Evolutionary conservation across 2,797 vertebrate genomes (phyloP).

Genomic region (Halcyon badia): DNA sequence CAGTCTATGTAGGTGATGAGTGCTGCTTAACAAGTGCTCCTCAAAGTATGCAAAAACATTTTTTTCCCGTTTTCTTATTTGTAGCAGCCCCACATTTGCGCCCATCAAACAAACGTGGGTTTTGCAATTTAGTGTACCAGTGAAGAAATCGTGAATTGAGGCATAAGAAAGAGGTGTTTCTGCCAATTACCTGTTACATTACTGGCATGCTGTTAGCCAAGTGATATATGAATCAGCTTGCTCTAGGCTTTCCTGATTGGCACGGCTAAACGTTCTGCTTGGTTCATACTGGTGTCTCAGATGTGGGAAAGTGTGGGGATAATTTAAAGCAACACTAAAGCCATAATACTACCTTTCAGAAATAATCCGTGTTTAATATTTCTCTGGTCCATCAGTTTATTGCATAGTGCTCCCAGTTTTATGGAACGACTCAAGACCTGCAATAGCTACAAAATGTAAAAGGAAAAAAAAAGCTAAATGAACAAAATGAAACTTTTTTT

Average conservation of each 20-base stretch:
- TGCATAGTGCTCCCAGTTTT: neutral
- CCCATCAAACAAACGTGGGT: neutral
- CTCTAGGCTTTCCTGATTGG: constrained; percentile 44
- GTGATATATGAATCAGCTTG: constrained; percentile 55
- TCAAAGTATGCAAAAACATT: neutral
- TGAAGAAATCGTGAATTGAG: neutral
- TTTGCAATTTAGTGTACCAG: neutral
- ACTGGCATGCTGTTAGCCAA: neutral
- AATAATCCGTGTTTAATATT: neutral
- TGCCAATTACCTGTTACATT: neutral
- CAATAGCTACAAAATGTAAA: neutral
- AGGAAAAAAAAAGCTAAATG: fast-evolving
- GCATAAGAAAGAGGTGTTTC: neutral
- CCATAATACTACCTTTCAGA: neutral
- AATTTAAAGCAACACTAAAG: constrained; percentile 20
- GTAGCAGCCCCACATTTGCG: neutral
- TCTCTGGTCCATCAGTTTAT: neutral
- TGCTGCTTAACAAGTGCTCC: neutral
- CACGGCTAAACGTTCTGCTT: constrained; percentile 26
- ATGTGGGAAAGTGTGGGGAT: constrained; percentile 5
- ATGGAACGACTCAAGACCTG: neutral
- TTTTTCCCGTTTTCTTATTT: neutral
- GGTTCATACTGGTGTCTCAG: neutral
- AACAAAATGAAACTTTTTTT: neutral
- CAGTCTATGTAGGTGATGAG: fast-evolving